A percentile compares a stretch with the other conserved stretches of the same genome.
Evolutionary conservation across 2,113 vertebrate species (phyloP).

Genomic region (Callocephalon fimbriatum): DNA sequence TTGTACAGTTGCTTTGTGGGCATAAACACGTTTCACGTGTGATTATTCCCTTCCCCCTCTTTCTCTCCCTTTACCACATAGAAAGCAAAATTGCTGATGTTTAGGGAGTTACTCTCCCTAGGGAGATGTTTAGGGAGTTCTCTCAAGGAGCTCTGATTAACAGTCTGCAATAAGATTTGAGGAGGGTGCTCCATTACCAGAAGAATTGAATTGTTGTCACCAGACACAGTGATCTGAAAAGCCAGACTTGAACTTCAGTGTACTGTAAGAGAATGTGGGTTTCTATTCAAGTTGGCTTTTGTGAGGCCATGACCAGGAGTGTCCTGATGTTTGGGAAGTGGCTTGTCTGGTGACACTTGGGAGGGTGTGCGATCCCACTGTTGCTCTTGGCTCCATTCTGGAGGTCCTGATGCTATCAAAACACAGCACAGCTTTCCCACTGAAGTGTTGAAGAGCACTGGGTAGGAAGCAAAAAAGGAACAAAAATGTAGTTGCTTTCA

Average conservation of each 20-base stretch:
- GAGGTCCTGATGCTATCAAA: not conserved
- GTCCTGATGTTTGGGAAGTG: not conserved
- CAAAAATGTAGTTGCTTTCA: slow-evolving; percentile 4
- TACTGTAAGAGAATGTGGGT: fast-evolving
- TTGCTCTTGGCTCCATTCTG: not conserved
- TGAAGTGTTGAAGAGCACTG: slow-evolving; percentile 20
- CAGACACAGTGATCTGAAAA: not conserved
- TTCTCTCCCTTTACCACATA: not conserved
- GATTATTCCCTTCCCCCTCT: fast-evolving
- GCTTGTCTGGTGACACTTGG: not conserved
- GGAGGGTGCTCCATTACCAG: not conserved
- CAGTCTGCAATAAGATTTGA: not conserved
- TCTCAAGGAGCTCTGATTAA: not conserved
- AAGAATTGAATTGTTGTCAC: not conserved
- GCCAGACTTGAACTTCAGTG: not conserved
- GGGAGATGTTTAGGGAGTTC: not conserved
- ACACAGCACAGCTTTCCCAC: not conserved
- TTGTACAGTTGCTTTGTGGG: fast-evolving
- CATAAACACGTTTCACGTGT: not conserved
- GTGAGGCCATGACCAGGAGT: not conserved
- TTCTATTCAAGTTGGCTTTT: not conserved
- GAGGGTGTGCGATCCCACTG: not conserved
- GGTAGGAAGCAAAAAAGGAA: not conserved
- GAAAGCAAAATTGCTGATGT: not conserved
- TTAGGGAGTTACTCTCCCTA: not conserved